Conservation (phyloP, 2,888 invertebrate species). For the Epistrophe grossulariae region DNA sequence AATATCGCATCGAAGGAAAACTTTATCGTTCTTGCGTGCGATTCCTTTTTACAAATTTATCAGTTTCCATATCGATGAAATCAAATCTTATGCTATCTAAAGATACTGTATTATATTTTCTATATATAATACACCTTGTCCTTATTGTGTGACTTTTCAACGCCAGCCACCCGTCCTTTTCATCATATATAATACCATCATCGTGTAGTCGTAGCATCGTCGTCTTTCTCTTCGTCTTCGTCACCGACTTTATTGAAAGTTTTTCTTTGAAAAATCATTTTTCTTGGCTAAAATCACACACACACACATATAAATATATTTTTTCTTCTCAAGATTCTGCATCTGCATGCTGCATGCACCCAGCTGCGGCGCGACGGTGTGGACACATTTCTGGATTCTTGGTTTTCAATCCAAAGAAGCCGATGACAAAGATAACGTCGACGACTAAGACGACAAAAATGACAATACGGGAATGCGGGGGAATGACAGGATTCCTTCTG, state of each 20-base stretch:
- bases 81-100: conserved; percentile 49
- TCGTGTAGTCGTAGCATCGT: neutral
- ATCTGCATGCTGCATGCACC: conserved; percentile 23
- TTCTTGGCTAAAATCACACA: conserved; percentile 39
- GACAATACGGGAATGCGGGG: neutral
- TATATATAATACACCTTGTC: conserved; percentile 36
- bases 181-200: conserved; percentile 30
- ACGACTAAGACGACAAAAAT: conserved; percentile 19
- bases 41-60: conserved; percentile 43
- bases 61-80: conserved; percentile 71
- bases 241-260: conserved; percentile 36
- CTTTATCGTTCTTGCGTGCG: conserved; percentile 49
- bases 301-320: conserved; percentile 21
- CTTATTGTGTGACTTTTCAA: conserved; percentile 55
- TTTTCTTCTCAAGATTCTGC: neutral
- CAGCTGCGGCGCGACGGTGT: neutral
- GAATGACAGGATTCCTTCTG: conserved; percentile 7
- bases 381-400: conserved; percentile 7
- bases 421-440: neutral
- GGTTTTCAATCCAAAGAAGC: conserved; percentile 30
- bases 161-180: conserved; percentile 48
- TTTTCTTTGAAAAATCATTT: conserved; percentile 54
- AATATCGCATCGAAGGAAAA: conserved; percentile 42
- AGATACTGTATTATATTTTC: neutral
- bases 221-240: conserved; percentile 15